phyloP scores from a whole-genome alignment of 2,888 invertebrate genomes.

The Machimus rusticus region DNA sequence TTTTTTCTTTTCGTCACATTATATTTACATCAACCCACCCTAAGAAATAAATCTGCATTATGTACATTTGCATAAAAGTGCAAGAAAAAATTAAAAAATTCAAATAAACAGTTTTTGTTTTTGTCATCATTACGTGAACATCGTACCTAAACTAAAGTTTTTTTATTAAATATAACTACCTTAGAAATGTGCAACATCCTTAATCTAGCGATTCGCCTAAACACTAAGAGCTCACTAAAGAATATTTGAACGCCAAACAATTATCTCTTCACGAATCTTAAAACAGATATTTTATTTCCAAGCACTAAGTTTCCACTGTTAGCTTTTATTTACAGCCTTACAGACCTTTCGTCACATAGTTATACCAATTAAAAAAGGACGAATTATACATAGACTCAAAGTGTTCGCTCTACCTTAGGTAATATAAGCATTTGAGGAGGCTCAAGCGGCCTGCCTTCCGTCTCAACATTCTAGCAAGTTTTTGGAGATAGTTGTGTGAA shows the following conservation, averaged over 20 bases:
- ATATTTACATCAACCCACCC: constrained; percentile 12
- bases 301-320: background rate
- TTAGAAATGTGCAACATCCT: constrained; percentile 22
- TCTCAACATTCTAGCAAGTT: background rate
- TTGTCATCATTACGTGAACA: constrained; percentile 8
- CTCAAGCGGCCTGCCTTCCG: background rate
- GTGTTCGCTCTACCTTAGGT: background rate
- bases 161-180: constrained; percentile 3
- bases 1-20: background rate
- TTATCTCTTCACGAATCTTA: background rate
- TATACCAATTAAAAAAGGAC: background rate
- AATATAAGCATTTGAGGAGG: background rate
- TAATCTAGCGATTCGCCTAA: background rate
- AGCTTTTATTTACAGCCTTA: background rate
- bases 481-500: background rate
- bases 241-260: constrained; percentile 11
- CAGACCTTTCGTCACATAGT: background rate
- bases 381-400: background rate
- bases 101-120: background rate
- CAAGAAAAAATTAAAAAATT: background rate
- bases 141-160: background rate
- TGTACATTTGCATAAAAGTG: constrained; percentile 22
- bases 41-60: background rate
- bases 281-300: background rate
- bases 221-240: background rate